Evolutionary conservation across 1,140 invertebrate genomes (phyloP), one percentile per base, ranked within the genome.

Genomic region (Euwallacea fornicatus): DNA sequence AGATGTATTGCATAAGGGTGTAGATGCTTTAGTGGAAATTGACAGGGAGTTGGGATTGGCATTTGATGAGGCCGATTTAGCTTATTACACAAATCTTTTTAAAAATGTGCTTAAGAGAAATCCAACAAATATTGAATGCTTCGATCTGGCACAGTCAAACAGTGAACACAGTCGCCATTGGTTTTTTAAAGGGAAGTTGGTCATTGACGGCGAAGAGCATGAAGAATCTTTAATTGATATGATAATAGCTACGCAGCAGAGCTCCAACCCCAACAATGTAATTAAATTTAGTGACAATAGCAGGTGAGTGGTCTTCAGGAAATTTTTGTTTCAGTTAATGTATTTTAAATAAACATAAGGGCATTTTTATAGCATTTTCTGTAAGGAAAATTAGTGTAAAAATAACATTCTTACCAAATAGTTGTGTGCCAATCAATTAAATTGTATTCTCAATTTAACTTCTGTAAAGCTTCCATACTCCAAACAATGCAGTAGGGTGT

Each of bases 221-320:
- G 83, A 90, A 44, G 85, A 91, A 79, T 96, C 95, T 0, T 84
- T 99, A 0, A 93, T 99, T 76, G 89, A 95, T 73, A 93, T 98
- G 90, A 95, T 99, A 42, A 93, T 94, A 78, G 88, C 90, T 50
- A 98, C 97, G 0, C 96, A 98, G 80, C 84, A 88, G 0, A 83
- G 84, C 62, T 91, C 92, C 0, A 98, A 98, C 84, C 81, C 86
- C 7, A 99, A 99, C 81, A 99, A 98, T 85, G 91, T 98, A 7
- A 99, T 99, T 75, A 97, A 97, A 82, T 99, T 98, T 81, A 93
- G 90, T 78, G 97, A 99, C 79, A 99, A 99, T 80, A 98, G 96
- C 82, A 95, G 91, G 91, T 92, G 82, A 77, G 66, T 59, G 2
- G 41, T 21, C 43, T 50, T 56, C 21, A 33, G 21, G 4, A 4